Evolutionary conservation across 2,888 invertebrate genomes (phyloP).

Genomic region (Hypsopygia costalis): DNA sequence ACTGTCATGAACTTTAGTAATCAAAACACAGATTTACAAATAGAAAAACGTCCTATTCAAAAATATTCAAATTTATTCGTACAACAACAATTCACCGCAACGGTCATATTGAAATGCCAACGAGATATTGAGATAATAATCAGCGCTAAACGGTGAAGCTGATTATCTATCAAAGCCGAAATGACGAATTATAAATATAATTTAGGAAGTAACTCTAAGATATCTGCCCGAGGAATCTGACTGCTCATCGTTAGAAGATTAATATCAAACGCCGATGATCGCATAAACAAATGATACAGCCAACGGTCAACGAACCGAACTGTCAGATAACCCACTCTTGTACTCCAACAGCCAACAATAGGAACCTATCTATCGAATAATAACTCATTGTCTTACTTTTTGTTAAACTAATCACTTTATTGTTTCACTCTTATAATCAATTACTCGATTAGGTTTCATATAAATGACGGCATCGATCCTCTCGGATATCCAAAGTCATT

Average conservation of each 20-base stretch:
- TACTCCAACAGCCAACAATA: constrained; percentile 67
- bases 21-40: too few species aligned
- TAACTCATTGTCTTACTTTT: constrained; percentile 78
- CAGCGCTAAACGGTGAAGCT: constrained; percentile 29
- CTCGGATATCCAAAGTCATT: constrained; percentile 61
- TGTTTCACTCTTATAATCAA: constrained; percentile 77
- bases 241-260: constrained; percentile 66
- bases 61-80: constrained; percentile 10
- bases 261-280: constrained; percentile 64
- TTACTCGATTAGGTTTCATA: constrained; percentile 76
- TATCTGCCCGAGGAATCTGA: constrained; percentile 61
- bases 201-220: constrained; percentile 49
- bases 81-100: constrained; percentile 26
- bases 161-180: constrained; percentile 36
- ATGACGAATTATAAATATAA: constrained; percentile 57
- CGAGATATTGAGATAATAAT: constrained; percentile 30
- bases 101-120: constrained; percentile 22
- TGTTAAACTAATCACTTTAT: constrained; percentile 79
- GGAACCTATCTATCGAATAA: constrained; percentile 69
- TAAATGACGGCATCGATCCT: constrained; percentile 61
- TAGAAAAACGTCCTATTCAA: constrained; percentile 2
- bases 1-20: too few species aligned
- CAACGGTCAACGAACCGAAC: constrained; percentile 58
- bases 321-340: constrained; percentile 51
- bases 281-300: constrained; percentile 73